Evolutionary conservation across 2,888 invertebrate genomes (phyloP).

Genomic region (Heliconius ethilla): DNA sequence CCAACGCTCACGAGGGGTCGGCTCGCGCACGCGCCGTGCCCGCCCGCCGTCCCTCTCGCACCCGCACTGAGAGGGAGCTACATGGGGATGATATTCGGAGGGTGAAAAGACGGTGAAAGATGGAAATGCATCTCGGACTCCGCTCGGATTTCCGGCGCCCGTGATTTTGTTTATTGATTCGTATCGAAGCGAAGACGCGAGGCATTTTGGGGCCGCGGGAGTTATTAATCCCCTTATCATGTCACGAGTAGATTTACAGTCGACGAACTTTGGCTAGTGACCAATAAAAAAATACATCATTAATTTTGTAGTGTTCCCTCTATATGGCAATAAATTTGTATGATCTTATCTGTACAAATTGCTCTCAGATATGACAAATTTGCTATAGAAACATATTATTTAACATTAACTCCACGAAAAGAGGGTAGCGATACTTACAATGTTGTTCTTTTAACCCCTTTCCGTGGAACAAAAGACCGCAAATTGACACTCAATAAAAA

Average conservation of each 20-base stretch:
- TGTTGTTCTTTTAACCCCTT: conserved; percentile 22
- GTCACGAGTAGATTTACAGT: conserved; percentile 67
- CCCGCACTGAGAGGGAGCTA: conserved; percentile 58
- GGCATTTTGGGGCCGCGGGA: conserved; percentile 56
- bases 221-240: conserved; percentile 75
- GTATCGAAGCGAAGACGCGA: conserved; percentile 62
- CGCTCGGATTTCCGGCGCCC: conserved; percentile 80
- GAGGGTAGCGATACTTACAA: conserved; percentile 10
- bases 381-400: neutral
- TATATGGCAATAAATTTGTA: conserved; percentile 13
- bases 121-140: conserved; percentile 81
- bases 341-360: neutral
- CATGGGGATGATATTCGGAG: conserved; percentile 78
- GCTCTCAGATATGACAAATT: neutral
- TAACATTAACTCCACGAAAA: neutral
- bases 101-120: conserved; percentile 80
- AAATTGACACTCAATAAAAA: conserved; percentile 45
- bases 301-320: conserved; percentile 47
- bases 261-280: conserved; percentile 55
- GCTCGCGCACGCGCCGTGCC: conserved; percentile 71
- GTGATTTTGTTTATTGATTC: conserved; percentile 82
- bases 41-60: conserved; percentile 59
- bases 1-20: conserved; percentile 75
- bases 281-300: conserved; percentile 62
- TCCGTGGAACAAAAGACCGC: conserved; percentile 38